phyloP scores from a whole-genome alignment of 2,113 vertebrate genomes.

The Prunella himalayana region DNA sequence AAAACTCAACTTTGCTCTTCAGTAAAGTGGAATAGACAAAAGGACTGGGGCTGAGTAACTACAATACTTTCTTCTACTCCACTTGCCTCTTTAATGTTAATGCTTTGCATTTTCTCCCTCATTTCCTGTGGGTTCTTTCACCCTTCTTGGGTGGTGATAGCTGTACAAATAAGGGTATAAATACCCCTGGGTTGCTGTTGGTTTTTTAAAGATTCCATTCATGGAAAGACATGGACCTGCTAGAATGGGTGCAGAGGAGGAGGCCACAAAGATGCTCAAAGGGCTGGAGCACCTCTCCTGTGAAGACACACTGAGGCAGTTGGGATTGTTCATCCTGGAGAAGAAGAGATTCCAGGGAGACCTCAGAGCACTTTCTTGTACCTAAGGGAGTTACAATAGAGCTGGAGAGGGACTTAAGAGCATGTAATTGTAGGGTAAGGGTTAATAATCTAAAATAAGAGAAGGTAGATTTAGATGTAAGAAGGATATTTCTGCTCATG shows the following conservation, averaged over 20 bases:
- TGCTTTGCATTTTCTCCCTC: neutral
- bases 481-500: neutral
- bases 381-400: neutral
- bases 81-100: neutral
- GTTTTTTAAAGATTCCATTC: neutral
- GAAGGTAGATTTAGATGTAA: neutral
- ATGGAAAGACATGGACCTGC: neutral
- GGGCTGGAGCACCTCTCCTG: neutral
- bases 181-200: rapidly evolving
- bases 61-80: neutral
- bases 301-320: neutral
- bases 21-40: neutral
- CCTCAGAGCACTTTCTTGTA: neutral
- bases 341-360: neutral
- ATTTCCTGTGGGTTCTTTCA: neutral
- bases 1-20: neutral
- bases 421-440: neutral
- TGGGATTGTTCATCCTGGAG: neutral
- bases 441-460: neutral
- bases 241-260: rapidly evolving
- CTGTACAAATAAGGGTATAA: neutral
- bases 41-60: neutral
- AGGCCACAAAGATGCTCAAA: neutral
- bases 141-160: neutral
- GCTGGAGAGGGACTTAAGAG: neutral